phyloP scores from a whole-genome alignment of 2,113 vertebrate species.

The Ailurus styani region DNA sequence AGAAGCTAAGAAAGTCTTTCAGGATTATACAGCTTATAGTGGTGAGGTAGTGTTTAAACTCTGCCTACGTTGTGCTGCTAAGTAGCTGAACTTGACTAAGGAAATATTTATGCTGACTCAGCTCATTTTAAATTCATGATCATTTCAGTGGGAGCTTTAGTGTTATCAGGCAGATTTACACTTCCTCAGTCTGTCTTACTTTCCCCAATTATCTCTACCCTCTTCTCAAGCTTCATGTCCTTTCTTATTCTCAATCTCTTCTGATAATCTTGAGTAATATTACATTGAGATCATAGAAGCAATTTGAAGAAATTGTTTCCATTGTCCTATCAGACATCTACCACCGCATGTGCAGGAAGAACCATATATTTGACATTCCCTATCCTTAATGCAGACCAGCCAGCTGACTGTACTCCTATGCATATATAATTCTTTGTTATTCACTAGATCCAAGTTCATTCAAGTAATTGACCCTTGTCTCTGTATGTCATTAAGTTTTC shows the following conservation, averaged over 20 bases:
- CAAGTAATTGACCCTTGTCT: not conserved
- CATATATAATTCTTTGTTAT: not conserved
- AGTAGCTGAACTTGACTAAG: not conserved
- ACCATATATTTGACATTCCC: not conserved
- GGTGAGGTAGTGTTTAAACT: not conserved
- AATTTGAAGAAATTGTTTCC: not conserved
- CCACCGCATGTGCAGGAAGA: not conserved
- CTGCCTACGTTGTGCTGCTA: not conserved
- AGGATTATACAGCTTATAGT: not conserved
- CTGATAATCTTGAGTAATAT: not conserved
- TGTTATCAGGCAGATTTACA: not conserved
- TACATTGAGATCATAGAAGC: not conserved
- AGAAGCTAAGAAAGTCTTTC: conserved; percentile 9
- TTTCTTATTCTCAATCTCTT: not conserved
- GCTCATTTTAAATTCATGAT: not conserved
- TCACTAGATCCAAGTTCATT: not conserved
- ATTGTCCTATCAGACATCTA: not conserved
- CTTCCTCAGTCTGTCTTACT: not conserved
- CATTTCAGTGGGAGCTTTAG: not conserved
- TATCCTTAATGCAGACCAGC: not conserved
- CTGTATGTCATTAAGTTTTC: not conserved
- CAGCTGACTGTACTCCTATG: not conserved
- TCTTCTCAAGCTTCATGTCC: not conserved
- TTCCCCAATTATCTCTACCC: not conserved
- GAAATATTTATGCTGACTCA: not conserved